Evolutionary conservation across 2,888 invertebrate genomes (phyloP).

Genomic region (Dryadula phaetusa): DNA sequence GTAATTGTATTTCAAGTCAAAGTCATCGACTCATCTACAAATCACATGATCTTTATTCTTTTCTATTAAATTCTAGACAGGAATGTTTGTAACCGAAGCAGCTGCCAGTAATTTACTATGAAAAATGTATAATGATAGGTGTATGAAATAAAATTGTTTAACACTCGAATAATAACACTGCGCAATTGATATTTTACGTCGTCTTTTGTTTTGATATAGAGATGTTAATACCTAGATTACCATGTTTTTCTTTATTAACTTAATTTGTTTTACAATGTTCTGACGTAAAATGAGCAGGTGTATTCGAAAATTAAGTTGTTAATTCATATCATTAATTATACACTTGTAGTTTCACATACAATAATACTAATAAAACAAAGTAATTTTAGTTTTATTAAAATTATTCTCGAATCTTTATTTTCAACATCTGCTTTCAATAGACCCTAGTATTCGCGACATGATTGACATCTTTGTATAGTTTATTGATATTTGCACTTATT

Average conservation of each 20-base stretch:
- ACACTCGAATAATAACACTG: not conserved
- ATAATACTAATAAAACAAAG: not conserved
- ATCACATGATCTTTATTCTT: slow-evolving; percentile 11
- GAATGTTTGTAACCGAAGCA: slow-evolving; percentile 10
- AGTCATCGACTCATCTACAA: slow-evolving; percentile 18
- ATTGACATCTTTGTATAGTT: not conserved
- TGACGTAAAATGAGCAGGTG: not conserved
- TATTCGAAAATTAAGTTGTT: not conserved
- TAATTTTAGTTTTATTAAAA: slow-evolving; percentile 9
- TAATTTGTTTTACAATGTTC: not conserved
- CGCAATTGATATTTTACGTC: not conserved
- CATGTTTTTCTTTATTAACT: not conserved
- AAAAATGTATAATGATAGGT: not conserved
- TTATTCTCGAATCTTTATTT: slow-evolving; percentile 13
- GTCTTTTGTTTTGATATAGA: slow-evolving; percentile 7
- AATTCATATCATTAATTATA: not conserved
- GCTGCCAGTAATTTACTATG: not conserved
- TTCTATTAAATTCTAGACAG: slow-evolving; percentile 38
- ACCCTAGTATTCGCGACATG: slow-evolving; percentile 15
- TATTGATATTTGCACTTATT: not conserved
- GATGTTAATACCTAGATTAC: not conserved
- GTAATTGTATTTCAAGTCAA: slow-evolving; percentile 10
- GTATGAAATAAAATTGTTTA: not conserved
- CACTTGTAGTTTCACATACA: not conserved
- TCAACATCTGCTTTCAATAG: slow-evolving; percentile 1